phyloP scores from a whole-genome alignment of 2,888 invertebrate species.

The Notocelia uddmanniana region DNA sequence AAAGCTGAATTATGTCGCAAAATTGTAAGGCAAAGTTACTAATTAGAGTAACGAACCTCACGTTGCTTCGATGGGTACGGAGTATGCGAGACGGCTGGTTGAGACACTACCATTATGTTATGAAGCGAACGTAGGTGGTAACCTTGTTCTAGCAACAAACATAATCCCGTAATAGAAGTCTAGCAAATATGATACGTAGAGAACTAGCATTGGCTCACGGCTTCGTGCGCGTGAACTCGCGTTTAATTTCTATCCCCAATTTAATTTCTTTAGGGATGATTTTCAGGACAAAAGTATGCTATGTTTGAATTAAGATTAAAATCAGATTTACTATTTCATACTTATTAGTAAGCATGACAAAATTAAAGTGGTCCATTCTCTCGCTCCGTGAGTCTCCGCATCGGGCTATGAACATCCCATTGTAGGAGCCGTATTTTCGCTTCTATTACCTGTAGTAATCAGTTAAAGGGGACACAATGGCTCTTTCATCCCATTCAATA shows the following conservation, averaged over 20 bases:
- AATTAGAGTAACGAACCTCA: not conserved
- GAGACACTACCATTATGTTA: not conserved
- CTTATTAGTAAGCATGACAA: not conserved
- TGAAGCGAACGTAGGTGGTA: not conserved
- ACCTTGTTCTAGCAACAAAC: not conserved
- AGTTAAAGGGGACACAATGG: slow-evolving; percentile 70
- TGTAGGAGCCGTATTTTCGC: slow-evolving; percentile 63
- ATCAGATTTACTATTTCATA: too few relatives aligned
- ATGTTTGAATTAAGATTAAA: too few relatives aligned
- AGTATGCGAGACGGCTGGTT: not conserved
- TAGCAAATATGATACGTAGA: not conserved
- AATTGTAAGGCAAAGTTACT: not conserved
- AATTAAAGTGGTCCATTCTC: slow-evolving; percentile 10
- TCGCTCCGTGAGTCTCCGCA: slow-evolving; percentile 22
- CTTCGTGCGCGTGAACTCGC: too few relatives aligned
- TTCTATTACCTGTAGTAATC: slow-evolving; percentile 79
- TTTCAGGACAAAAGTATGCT: too few relatives aligned
- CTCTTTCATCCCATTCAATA: slow-evolving; percentile 66
- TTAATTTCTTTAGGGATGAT: too few relatives aligned
- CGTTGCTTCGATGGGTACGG: not conserved
- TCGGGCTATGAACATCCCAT: slow-evolving; percentile 61
- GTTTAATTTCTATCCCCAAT: too few relatives aligned
- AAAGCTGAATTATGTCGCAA: too few relatives aligned
- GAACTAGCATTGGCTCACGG: too few relatives aligned
- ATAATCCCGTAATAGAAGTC: not conserved